These are phyloP conservation scores for Hydrotaea cyrtoneurina DNA, from an alignment of 2,888 invertebrate species.

Conservation along the genomic window DNA sequence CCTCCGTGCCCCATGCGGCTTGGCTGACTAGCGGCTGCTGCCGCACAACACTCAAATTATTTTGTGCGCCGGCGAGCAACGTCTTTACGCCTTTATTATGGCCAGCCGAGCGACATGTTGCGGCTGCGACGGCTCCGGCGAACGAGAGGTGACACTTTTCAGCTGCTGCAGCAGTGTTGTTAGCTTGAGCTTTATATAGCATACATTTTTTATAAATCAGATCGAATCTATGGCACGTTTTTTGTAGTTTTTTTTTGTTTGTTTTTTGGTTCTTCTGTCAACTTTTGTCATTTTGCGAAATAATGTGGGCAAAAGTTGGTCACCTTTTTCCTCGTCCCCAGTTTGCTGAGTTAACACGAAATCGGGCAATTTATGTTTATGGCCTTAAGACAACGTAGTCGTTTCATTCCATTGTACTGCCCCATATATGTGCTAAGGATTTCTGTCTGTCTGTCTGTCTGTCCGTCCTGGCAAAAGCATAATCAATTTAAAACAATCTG, in stretches of 20 bases:
- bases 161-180: neutral
- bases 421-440: neutral
- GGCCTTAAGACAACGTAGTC: neutral
- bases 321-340: conserved; percentile 7
- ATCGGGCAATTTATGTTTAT: conserved; percentile 27
- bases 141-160: conserved; percentile 33
- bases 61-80: neutral
- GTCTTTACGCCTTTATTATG: neutral
- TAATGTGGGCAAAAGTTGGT: conserved; percentile 23
- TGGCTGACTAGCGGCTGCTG: neutral
- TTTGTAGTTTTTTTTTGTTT: neutral
- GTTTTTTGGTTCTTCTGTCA: neutral
- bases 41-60: neutral
- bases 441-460: too few relatives aligned
- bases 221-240: conserved; percentile 66
- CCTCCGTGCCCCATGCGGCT: conserved; percentile 24
- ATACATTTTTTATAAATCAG: conserved; percentile 50
- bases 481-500: conserved; percentile 33
- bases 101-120: neutral
- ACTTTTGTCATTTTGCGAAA: conserved; percentile 32
- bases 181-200: neutral
- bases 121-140: neutral
- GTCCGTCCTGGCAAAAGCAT: neutral
- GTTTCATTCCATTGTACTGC: neutral
- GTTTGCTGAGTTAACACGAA: conserved; percentile 3